phyloP scores from a whole-genome alignment of 64 coral and sea anemone species.

The Pachyseris speciosa region DNA sequence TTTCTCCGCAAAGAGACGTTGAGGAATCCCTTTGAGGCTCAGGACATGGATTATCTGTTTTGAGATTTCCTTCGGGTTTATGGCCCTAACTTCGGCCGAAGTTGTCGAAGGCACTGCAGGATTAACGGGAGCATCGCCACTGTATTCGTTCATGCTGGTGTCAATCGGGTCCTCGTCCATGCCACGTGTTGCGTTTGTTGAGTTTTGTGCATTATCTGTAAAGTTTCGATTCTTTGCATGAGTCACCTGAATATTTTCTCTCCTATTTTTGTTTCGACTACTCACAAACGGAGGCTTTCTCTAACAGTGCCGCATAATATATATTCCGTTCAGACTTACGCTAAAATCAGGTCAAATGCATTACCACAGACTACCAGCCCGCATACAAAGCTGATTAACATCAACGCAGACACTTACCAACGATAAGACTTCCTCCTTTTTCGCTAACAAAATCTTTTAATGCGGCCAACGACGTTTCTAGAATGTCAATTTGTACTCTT shows the following conservation, averaged over 20 bases:
- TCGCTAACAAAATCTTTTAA: background rate
- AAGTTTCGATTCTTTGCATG: background rate
- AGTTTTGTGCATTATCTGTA: background rate
- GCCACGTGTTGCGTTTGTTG: background rate
- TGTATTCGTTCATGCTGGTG: background rate
- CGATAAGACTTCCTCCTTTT: background rate
- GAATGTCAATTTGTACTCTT: background rate
- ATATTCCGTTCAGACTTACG: conserved; percentile 10
- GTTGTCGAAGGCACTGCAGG: background rate
- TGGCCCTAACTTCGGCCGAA: no score
- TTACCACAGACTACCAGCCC: background rate
- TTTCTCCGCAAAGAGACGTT: no score
- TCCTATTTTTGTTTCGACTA: no score
- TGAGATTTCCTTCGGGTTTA: no score
- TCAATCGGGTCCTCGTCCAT: background rate
- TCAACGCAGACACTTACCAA: background rate
- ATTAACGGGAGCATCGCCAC: background rate
- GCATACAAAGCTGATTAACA: background rate
- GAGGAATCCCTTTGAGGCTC: no score
- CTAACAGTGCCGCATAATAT: background rate
- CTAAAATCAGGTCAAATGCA: conserved; percentile 11
- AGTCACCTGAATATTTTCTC: background rate
- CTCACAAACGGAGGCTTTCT: no score
- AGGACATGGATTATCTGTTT: no score
- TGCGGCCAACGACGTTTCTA: background rate